A percentile compares a stretch with the other conserved stretches of the same genome.
These are phyloP conservation scores for Miichthys miiuy DNA, from an alignment of 2,797 vertebrate genomes.

Conservation along the genomic window DNA sequence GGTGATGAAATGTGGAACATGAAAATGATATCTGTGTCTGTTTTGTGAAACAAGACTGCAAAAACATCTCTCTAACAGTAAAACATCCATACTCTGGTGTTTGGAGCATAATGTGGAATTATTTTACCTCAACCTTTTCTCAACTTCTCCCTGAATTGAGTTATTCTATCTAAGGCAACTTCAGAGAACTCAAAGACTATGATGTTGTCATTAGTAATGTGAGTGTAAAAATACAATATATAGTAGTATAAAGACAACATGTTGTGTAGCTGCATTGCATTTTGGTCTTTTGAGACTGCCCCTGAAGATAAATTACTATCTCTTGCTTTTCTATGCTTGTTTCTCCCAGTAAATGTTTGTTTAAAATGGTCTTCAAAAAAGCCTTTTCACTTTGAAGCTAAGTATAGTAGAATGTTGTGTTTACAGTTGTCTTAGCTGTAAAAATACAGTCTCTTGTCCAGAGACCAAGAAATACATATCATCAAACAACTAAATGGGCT, in stretches of 20 bases:
- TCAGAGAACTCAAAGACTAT: background rate
- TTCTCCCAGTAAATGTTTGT: slow-evolving; percentile 20
- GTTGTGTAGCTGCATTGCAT: slow-evolving; percentile 18
- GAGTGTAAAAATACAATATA: slow-evolving; percentile 5
- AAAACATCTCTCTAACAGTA: background rate
- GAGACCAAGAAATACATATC: slow-evolving; percentile 18
- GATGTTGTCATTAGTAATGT: background rate
- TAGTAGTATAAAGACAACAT: slow-evolving; percentile 1
- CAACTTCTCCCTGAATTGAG: background rate
- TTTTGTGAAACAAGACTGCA: background rate
- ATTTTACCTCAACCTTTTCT: background rate
- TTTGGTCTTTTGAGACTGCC: slow-evolving; percentile 19
- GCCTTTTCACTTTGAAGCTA: slow-evolving; percentile 31
- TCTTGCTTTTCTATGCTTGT: slow-evolving; percentile 13
- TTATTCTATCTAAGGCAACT: background rate
- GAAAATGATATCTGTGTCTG: background rate
- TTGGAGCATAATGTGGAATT: background rate
- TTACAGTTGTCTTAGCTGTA: slow-evolving; percentile 27
- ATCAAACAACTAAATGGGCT: slow-evolving; percentile 46
- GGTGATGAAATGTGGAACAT: slow-evolving; percentile 7
- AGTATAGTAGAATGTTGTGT: background rate
- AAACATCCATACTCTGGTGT: background rate
- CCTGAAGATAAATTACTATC: slow-evolving; percentile 29
- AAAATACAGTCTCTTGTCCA: slow-evolving; percentile 30
- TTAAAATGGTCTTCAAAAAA: slow-evolving; percentile 42